phyloP scores from a whole-genome alignment of 1,140 invertebrate genomes.

The Heterodera carotae region DNA sequence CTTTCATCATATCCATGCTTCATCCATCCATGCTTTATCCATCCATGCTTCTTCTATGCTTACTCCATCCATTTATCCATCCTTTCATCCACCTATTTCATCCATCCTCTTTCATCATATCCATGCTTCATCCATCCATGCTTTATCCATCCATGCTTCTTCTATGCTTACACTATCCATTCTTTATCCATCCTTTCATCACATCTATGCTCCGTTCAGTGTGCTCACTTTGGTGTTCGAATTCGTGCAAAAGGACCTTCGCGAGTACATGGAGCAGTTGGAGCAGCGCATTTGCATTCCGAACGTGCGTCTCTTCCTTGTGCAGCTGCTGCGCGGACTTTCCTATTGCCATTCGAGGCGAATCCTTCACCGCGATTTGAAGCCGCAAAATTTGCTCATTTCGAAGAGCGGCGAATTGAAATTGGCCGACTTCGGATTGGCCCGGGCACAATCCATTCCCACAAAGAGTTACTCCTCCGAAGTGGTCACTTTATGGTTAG shows the following conservation, averaged over 20 bases:
- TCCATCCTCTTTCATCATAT: too few relatives aligned
- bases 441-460: conserved; percentile 78
- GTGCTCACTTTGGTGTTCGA: conserved; percentile 71
- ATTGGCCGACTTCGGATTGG: conserved; percentile 77
- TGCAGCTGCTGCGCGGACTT: conserved; percentile 74
- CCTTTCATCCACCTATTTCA: too few relatives aligned
- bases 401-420: conserved; percentile 75
- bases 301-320: conserved; percentile 71
- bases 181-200: too few relatives aligned
- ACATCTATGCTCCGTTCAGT: too few relatives aligned
- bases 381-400: conserved; percentile 76
- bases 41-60: too few relatives aligned
- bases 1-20: too few relatives aligned
- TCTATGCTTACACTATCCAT: too few relatives aligned
- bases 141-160: too few relatives aligned
- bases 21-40: too few relatives aligned
- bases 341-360: conserved; percentile 74
- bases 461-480: conserved; percentile 79
- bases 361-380: conserved; percentile 75
- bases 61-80: too few relatives aligned
- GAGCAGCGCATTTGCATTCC: conserved; percentile 53
- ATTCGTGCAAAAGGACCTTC: conserved; percentile 70
- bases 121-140: too few relatives aligned
- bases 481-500: conserved; percentile 76
- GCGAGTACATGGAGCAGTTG: conserved; percentile 77